These are phyloP conservation scores for Allophyes oxyacanthae DNA, from an alignment of 2,888 invertebrate genomes.

Conservation along the genomic window DNA sequence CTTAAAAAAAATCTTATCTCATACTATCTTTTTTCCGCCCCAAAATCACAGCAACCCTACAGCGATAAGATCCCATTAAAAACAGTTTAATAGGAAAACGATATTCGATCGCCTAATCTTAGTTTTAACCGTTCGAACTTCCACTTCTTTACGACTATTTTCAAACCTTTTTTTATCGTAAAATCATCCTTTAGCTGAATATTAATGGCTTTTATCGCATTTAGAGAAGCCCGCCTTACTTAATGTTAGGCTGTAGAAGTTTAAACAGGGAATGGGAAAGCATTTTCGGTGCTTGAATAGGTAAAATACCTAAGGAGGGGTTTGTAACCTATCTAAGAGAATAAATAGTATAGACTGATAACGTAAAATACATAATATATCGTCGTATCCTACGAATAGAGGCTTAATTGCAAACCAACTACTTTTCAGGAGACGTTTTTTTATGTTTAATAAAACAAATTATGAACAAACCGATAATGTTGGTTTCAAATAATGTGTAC, in stretches of 20 bases:
- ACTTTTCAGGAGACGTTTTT: too few species aligned
- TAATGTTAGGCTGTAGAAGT: constrained; percentile 16
- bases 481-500: too few species aligned
- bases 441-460: too few species aligned
- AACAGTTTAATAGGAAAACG: constrained; percentile 25
- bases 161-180: constrained; percentile 51
- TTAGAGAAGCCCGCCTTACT: constrained; percentile 1
- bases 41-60: constrained; percentile 5
- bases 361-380: too few species aligned
- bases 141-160: constrained; percentile 35
- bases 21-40: constrained; percentile 26
- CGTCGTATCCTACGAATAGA: too few species aligned
- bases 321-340: too few species aligned
- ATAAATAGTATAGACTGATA: too few species aligned
- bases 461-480: too few species aligned
- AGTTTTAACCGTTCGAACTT: constrained; percentile 45
- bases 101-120: constrained; percentile 41
- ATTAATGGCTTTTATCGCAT: constrained; percentile 46
- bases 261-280: neutral
- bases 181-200: constrained; percentile 49
- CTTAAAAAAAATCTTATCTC: too few species aligned
- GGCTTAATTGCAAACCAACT: too few species aligned
- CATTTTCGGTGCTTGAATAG: neutral
- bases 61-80: constrained; percentile 35
- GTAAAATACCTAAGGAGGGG: too few species aligned